phyloP scores from a whole-genome alignment of 1,140 invertebrate genomes.

The Euschistus heros region DNA sequence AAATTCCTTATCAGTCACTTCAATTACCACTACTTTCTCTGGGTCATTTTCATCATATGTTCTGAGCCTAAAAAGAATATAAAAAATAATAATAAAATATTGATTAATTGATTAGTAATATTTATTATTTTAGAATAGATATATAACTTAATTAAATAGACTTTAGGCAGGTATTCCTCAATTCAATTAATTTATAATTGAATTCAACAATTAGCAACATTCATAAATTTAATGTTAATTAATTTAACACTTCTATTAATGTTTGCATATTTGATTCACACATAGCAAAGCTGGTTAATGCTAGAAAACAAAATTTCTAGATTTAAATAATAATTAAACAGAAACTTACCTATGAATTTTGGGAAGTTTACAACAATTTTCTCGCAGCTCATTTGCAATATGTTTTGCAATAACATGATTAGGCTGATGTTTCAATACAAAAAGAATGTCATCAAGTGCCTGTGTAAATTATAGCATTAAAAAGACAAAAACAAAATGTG shows the following conservation, averaged over 20 bases:
- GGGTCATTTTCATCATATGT: conserved; percentile 13
- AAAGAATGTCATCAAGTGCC: conserved; percentile 26
- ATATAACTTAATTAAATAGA: too few species aligned
- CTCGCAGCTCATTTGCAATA: conserved; percentile 23
- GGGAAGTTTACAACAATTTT: conserved; percentile 17
- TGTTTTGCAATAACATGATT: conserved; percentile 23
- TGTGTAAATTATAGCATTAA: conserved; percentile 17
- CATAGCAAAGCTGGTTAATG: too few species aligned
- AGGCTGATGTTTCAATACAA: conserved; percentile 25
- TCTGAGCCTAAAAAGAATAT: conserved; percentile 18
- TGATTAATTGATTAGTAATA: too few species aligned
- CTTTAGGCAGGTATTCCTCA: too few species aligned
- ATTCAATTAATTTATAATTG: too few species aligned
- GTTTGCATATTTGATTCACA: too few species aligned
- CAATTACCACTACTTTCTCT: conserved; percentile 1
- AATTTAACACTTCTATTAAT: too few species aligned
- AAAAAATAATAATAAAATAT: conserved; percentile 10
- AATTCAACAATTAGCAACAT: too few species aligned
- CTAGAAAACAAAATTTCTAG: background rate
- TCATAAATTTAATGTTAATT: too few species aligned
- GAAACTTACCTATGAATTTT: conserved; percentile 21
- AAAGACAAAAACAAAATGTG: background rate
- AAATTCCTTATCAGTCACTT: conserved; percentile 17
- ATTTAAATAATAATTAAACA: background rate
- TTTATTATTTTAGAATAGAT: too few species aligned